Base-by-base conservation (phyloP, 2,888 invertebrate species). In the Elmis aenea region DNA sequence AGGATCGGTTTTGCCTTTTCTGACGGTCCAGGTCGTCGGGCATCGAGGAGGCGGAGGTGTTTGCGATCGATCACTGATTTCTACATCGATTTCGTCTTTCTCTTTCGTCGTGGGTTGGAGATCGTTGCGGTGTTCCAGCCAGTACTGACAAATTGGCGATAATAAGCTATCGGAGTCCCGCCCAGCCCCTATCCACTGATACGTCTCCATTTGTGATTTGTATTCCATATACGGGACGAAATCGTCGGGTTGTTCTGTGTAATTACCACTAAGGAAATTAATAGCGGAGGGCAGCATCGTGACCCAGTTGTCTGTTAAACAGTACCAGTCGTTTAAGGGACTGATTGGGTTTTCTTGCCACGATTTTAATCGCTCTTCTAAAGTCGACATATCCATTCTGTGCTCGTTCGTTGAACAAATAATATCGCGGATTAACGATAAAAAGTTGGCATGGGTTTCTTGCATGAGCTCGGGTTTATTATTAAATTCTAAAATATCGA, bases 181-280 rank as follows among this genome's bases (percentile, higher is more conserved):
- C 0, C 93, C 93, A 3, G 90, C 90, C 2, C 94, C 94, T 42
- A 94, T 94, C 95, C 95, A 95, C 57, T 88, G 85, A 66, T 88
- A 90, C 55, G 79, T 73, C 60, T 82, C 79, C 42, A 80, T 65
- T 41, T 76, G 75, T 1, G 77, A 70, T 62, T 91, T 87, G 68
- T 82, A 88, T 63, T 91, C 91, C 55, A 92, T 75, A 56, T 85
- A 90, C 2, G 92, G 91, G 16, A 91, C 87, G 72, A 87, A 92
- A 58, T 90, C 89, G 16, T 87, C 84, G 0, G 90, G 85, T 57
- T 85, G 80, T 30, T 81, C 78, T n/a, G 80, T 75, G 57, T 81
- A 80, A 58, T 88, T 88, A 0, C 91, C 91, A 11, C 87, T 83
- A 5, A 92, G 71, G 64, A 91, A 92, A 54, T 83, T 83, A 18